Evolutionary conservation across 2,888 invertebrate species (phyloP), one percentile per base, ranked within the genome.

Genomic region (Standfussiana lucernea): DNA sequence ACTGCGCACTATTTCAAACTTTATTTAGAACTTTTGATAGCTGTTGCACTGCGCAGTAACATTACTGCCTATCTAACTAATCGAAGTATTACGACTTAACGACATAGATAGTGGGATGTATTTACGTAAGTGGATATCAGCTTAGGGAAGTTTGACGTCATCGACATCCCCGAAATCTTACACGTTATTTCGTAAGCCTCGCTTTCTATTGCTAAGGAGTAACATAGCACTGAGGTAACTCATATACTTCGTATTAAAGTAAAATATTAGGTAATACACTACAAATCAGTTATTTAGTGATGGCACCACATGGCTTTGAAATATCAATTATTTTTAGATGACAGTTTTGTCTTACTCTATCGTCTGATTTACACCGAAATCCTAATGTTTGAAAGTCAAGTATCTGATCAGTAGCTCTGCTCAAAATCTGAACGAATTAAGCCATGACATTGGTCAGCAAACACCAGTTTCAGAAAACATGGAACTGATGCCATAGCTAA

Each of bases 91-190:
- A 47, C 6, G 47, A 37, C 18, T 40, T 72, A 80, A 61, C 50
- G 18, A 71, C 59, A 28, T 45, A 18, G 56, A 68, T 59, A 59
- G 15, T 28, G 18, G 50, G 50, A 62, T 80, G 61, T 81, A 45
- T 74, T 62, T 73, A 73, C 74, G 82, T 81, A 53, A 73, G 50
- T 42, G 0, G 47, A 13, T 61, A 72, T 42, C n/a, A 47, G n/a
- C 15, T 67, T 56, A 37, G 7, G 28, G 47, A 50, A 18, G 61
- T 37, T 74, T 24, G 18, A 24, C 42, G 21, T n/a, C 42, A 62
- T 61, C 42, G 11, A 28, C 37, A 4, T 11, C 18, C 13, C 2
- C 0, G 28, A 61, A 28, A 11, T 37, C 28, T 42, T 50, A 45
- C 28, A 6, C 24, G 32, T 21, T 32, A 42, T 42, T 11, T 62